Conservation (phyloP, 64 coral and sea anemone genomes). For the Platygyra sinensis region DNA sequence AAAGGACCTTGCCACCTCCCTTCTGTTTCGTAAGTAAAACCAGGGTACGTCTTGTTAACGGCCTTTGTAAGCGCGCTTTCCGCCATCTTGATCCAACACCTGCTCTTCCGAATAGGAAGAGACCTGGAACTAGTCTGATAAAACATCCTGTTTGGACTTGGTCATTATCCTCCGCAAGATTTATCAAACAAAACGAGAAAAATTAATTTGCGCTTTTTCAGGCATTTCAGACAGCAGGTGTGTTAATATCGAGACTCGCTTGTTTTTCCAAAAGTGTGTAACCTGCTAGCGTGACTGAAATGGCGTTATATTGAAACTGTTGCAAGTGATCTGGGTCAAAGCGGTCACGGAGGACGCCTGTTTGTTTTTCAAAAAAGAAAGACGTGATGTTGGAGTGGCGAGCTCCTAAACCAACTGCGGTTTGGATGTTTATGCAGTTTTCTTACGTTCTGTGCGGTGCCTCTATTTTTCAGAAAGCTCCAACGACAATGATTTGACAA, state of each 20-base stretch:
- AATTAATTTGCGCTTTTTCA: no score
- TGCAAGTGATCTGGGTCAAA: slow-evolving; percentile 9
- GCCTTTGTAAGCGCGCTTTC: slow-evolving; percentile 62
- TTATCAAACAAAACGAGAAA: not conserved
- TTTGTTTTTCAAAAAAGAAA: not conserved
- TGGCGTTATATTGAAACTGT: not conserved
- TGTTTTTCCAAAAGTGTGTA: not conserved
- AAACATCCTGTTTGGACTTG: slow-evolving; percentile 5
- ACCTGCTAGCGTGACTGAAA: not conserved
- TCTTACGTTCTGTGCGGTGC: not conserved
- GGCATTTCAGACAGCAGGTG: no score
- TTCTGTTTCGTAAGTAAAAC: slow-evolving; percentile 86
- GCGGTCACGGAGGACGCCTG: not conserved
- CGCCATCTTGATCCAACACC: slow-evolving; percentile 64
- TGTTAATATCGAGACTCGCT: no score
- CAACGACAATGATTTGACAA: slow-evolving; percentile 5
- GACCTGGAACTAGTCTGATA: slow-evolving; percentile 10
- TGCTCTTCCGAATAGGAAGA: slow-evolving; percentile 1
- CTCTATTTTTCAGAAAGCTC: not conserved
- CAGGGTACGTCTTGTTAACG: slow-evolving; percentile 73
- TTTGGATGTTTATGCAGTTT: no score
- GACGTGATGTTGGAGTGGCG: not conserved
- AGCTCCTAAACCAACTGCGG: not conserved
- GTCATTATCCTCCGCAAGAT: not conserved
- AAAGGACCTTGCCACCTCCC: slow-evolving; percentile 91